Conservation (phyloP, 2,113 vertebrate species). For the Stigmatopora nigra region DNA sequence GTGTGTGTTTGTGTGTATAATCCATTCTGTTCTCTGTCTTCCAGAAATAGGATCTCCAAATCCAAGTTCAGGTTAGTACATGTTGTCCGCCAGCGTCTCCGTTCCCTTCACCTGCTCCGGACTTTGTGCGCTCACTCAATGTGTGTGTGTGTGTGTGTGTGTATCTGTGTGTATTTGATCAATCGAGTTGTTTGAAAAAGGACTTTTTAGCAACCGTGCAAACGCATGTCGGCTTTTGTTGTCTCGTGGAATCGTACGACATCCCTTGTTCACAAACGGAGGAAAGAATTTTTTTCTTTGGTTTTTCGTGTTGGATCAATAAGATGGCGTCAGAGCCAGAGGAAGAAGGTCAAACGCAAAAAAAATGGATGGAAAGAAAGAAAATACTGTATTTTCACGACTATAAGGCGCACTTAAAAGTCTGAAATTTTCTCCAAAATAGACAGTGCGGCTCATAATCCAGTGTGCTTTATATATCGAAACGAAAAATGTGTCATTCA, state of each 20-base stretch:
- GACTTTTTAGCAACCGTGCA: too few species aligned
- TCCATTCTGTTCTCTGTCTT: conserved; percentile 83
- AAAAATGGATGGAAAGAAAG: conserved; percentile 3
- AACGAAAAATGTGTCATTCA: too few species aligned
- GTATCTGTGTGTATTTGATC: background rate
- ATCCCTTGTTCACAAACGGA: conserved; percentile 16
- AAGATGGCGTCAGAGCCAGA: background rate
- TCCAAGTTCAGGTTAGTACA: conserved; percentile 98
- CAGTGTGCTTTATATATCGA: too few species aligned
- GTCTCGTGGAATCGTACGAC: conserved; percentile 40
- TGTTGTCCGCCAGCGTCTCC: conserved; percentile 47
- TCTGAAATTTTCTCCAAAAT: too few species aligned
- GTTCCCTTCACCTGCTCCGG: conserved; percentile 25
- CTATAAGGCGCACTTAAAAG: too few species aligned
- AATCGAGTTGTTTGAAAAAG: background rate
- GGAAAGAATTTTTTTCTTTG: background rate
- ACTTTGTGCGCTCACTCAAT: conserved; percentile 9
- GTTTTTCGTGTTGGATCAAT: background rate
- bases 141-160: conserved; percentile 18
- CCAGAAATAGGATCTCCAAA: conserved; percentile 98
- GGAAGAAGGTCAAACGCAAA: conserved; percentile 1
- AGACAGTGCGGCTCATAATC: too few species aligned
- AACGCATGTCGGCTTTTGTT: conserved; percentile 30
- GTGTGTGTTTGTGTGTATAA: conserved; percentile 67
- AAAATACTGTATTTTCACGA: too few species aligned